phyloP scores from a whole-genome alignment of 1,140 invertebrate species.

The Apis dorsata region DNA sequence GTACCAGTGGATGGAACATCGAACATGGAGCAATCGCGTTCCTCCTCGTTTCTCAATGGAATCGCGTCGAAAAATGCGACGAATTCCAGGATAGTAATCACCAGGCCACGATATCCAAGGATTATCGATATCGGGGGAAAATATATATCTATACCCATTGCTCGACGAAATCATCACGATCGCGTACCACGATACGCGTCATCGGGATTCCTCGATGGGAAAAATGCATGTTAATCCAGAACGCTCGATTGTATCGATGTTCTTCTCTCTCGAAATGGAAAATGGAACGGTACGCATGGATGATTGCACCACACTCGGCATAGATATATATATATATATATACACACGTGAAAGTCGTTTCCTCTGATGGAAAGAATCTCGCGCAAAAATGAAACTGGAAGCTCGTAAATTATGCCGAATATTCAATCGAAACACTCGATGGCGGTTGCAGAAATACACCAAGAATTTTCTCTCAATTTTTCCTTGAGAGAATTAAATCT shows the following conservation, averaged over 20 bases:
- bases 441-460: background rate
- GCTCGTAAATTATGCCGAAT: conserved; percentile 3
- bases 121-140: background rate
- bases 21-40: background rate
- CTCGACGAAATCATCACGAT: background rate
- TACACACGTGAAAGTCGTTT: no score
- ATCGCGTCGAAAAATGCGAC: background rate
- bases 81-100: background rate
- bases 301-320: no score
- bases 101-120: background rate
- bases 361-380: background rate
- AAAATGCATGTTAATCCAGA: conserved; percentile 6
- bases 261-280: background rate
- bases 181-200: background rate
- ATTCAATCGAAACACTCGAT: background rate
- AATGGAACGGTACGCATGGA: background rate
- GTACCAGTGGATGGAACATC: no score
- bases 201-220: background rate
- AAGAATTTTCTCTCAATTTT: background rate
- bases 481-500: background rate
- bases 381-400: background rate
- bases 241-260: background rate
- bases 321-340: no score
- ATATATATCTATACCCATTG: background rate
- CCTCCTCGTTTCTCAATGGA: background rate